Evolutionary conservation across 1,140 invertebrate genomes (phyloP).

Genomic region (Atta texana): DNA sequence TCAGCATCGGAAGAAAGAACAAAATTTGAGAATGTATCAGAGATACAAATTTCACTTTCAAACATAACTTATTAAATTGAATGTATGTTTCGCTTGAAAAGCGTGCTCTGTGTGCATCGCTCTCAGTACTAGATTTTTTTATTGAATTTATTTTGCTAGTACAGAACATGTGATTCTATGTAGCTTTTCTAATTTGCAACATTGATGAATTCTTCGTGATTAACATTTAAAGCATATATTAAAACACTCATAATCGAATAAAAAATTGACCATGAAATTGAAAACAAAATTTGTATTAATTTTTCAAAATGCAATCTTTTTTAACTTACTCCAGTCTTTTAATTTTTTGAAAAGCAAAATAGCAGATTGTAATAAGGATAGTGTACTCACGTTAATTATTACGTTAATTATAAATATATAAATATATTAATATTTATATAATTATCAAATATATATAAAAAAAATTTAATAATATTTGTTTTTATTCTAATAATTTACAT

Average conservation of each 20-base stretch:
- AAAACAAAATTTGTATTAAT: not conserved
- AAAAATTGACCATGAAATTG: not conserved
- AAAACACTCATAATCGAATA: slow-evolving; percentile 10
- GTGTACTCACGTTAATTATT: not conserved
- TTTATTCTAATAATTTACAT: not conserved
- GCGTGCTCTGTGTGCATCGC: slow-evolving; percentile 15
- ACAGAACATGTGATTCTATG: slow-evolving; percentile 58
- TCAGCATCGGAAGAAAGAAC: not conserved
- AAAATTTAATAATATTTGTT: slow-evolving; percentile 22
- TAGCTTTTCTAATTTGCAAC: slow-evolving; percentile 56
- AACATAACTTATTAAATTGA: not conserved
- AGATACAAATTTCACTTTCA: not conserved
- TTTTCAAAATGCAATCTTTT: not conserved
- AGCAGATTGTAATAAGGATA: not conserved
- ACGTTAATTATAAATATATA: no score
- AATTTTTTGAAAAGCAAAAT: not conserved
- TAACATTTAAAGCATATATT: not conserved
- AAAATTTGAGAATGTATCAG: not conserved
- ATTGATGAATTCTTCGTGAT: slow-evolving; percentile 56
- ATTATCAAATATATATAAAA: not conserved
- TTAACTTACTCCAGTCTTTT: not conserved
- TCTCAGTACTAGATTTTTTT: slow-evolving; percentile 10
- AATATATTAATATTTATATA: no score
- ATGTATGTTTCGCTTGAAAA: slow-evolving; percentile 15
- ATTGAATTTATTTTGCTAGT: slow-evolving; percentile 64